Evolutionary conservation across 2,888 invertebrate genomes (phyloP), one percentile per base, ranked within the genome.

Genomic region (Platycheirus rosarum): DNA sequence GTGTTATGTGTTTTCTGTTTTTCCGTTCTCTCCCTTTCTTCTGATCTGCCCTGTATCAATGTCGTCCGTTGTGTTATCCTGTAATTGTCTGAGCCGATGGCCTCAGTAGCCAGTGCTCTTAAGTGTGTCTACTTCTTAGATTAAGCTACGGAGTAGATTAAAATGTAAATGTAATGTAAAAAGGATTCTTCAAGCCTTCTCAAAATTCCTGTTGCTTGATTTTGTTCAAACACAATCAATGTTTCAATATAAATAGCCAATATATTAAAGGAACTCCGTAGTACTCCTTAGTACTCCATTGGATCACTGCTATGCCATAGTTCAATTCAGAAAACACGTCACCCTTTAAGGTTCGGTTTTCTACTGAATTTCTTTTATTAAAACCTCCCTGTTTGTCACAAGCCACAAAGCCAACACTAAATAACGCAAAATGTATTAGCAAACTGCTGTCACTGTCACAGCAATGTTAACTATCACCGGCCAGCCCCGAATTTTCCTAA

Each of bases 371-470:
- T n/a, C n/a, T n/a, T n/a, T n/a, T 20, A 77, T 55, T 44, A 60
- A 63, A 48, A 13, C n/a, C 40, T 18, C n/a, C 16, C 23, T 5
- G 6, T 48, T 37, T 26, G 60, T 16, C 51, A 55, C 23, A 48
- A 23, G 44, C 16, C 40, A 23, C 26, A 37, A 63, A 44, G 40
- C 42, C 23, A 48, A n/a, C n/a, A n/a, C n/a, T n/a, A n/a, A n/a
- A 32, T 5, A 32, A 55, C 13, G 23, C 23, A 65, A 63, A 65
- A 70, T 70, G 49, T 70, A 80, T 79, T 70, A 70, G 65, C 79
- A 80, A 80, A 75, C 70, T 75, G 79, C 75, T 80, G 75, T 70
- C 70, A 44, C 44, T 57, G 60, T 60, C 51, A 66, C 49, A 42
- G 48, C 42, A 14, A 55, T n/a, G n/a, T 40, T n/a, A 42, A 18